A percentile compares a stretch with the other conserved stretches of the same genome.
Conservation (phyloP, 2,888 invertebrate species). For the Galeruca laticollis region DNA sequence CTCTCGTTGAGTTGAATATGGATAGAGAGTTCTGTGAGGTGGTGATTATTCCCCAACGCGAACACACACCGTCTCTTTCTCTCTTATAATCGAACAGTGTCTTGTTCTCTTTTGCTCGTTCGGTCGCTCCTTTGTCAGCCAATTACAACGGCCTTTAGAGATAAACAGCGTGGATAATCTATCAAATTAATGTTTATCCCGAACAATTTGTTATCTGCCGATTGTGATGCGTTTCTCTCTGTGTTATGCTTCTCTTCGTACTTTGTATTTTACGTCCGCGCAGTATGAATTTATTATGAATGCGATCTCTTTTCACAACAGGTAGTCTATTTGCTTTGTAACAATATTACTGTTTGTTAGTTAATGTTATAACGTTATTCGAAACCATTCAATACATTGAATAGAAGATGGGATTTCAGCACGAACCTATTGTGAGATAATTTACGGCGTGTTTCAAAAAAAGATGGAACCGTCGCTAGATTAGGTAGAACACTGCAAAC, state of each 20-base stretch:
- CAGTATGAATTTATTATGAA: conserved; percentile 2
- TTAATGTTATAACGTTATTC: neutral
- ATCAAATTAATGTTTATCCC: conserved; percentile 63
- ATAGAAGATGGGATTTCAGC: neutral
- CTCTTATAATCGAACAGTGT: neutral
- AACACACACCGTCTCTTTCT: conserved; percentile 15
- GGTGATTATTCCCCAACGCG: conserved; percentile 29
- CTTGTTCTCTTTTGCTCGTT: conserved; percentile 51
- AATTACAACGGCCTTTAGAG: conserved; percentile 63
- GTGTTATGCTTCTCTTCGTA: neutral
- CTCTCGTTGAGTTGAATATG: conserved; percentile 39
- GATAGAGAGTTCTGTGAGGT: conserved; percentile 35
- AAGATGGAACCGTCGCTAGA: too few relatives aligned
- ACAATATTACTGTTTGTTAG: neutral
- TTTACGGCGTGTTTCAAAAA: too few relatives aligned
- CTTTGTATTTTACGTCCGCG: conserved; percentile 1
- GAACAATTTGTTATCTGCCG: conserved; percentile 56
- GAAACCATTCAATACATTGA: neutral
- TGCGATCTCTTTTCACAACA: conserved; percentile 10
- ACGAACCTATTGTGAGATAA: too few relatives aligned
- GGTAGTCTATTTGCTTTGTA: neutral
- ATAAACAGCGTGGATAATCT: conserved; percentile 67
- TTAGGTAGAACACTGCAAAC: too few relatives aligned
- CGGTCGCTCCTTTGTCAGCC: conserved; percentile 59
- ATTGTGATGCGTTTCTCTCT: conserved; percentile 16